Evolutionary conservation across 1,140 invertebrate species (phyloP).

Genomic region (Hylyphantes graminicola): DNA sequence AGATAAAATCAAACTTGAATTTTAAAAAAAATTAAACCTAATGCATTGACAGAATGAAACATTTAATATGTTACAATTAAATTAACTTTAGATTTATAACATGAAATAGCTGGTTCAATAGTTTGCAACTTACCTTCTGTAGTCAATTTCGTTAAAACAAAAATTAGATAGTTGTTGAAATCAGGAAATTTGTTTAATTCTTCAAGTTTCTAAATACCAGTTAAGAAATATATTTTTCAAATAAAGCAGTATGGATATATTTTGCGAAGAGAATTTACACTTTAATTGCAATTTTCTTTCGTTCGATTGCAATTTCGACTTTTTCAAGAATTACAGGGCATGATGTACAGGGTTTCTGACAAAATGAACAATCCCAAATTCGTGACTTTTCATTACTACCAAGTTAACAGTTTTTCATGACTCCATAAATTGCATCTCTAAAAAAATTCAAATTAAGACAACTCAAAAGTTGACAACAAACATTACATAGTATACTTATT

Average conservation of each 20-base stretch:
- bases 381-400: too few relatives aligned
- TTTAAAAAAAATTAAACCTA: background rate
- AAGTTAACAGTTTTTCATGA: too few relatives aligned
- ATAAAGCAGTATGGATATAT: background rate
- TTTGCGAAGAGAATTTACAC: background rate
- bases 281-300: too few relatives aligned
- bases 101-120: background rate
- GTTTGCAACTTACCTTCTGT: conserved; percentile 77
- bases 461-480: too few relatives aligned
- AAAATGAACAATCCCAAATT: too few relatives aligned
- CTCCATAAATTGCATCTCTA: too few relatives aligned
- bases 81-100: background rate
- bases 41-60: background rate
- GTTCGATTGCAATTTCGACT: too few relatives aligned
- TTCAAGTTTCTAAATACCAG: conserved; percentile 88
- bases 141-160: conserved; percentile 94
- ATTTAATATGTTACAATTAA: background rate
- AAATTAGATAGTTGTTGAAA: conserved; percentile 99
- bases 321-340: too few relatives aligned
- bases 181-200: conserved; percentile 98
- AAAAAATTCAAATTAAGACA: too few relatives aligned
- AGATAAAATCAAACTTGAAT: background rate
- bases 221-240: background rate
- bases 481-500: too few relatives aligned
- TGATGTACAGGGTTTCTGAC: too few relatives aligned